Base-by-base conservation (phyloP, 92 coral and sea anemone species). In the Phenganax subtilis region DNA sequence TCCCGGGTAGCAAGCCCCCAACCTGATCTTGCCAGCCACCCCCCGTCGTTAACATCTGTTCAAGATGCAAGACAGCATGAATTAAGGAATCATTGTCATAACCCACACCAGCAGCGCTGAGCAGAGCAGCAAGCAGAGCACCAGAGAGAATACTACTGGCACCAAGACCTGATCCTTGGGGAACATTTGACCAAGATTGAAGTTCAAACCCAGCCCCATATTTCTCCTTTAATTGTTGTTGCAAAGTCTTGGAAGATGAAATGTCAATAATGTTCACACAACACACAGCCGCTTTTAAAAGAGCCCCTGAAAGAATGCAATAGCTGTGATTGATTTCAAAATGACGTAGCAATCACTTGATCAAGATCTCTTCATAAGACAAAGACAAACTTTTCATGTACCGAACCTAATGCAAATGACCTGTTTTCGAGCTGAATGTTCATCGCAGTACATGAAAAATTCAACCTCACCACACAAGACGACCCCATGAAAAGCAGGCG, bases 21-120 rank as follows among this genome's bases (percentile, higher is more conserved):
- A 94, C 98, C 30, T 94, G 92, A 65, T 94, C 98, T 85, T 94
- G 98, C 98, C 98, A 94, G 27, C 98, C 98, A 27, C 98, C 98
- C 53, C 97, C 98, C 71, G 97, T 92, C 20, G 98, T 94, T 44
- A 94, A 65, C 98, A 94, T 94, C 81, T 94, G 98, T 82, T 94
- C 98, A n/a, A 94, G 87, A 55, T 91, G 86, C 88, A 94, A 63
- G 59, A 94, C 98, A 29, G 92, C 89, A 84, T 94, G 98, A 53
- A 94, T 81, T 20, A 94, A 91, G 7, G 97, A 90, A 44, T 85
- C 87, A 60, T 85, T 85, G 85, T 86, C 90, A 1, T 57, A 53
- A n/a, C 12, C 47, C 54, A 57, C 28, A 10, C 88, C 88, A 66
- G 98, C 93, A 67, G 91, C 91, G 70, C 97, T 92, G 55, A 94